Conservation (phyloP, 1,140 invertebrate species). For the Ridgeia piscesae region DNA sequence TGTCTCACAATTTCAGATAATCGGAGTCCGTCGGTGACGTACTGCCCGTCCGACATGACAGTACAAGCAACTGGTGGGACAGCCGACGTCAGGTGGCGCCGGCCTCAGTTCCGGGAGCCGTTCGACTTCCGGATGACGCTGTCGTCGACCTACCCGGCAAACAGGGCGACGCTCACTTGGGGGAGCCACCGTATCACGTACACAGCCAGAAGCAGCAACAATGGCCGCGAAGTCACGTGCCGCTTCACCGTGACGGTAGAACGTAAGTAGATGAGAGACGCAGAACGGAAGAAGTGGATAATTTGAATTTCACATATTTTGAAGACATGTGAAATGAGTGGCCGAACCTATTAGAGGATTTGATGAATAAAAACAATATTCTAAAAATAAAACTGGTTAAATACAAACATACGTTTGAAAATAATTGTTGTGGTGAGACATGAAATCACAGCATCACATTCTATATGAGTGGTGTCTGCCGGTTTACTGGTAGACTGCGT, state of each 20-base stretch:
- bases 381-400: too few species aligned
- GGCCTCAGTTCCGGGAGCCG: conserved; percentile 9
- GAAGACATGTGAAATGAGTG: too few species aligned
- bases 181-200: conserved; percentile 13
- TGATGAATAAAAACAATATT: too few species aligned
- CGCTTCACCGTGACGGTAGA: neutral
- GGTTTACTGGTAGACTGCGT: too few species aligned
- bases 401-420: too few species aligned
- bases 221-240: neutral
- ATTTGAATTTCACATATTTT: too few species aligned
- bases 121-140: neutral
- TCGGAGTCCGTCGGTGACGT: neutral
- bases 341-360: too few species aligned
- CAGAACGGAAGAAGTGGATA: too few species aligned
- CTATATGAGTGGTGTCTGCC: too few species aligned
- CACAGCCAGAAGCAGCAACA: conserved; percentile 11
- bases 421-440: too few species aligned
- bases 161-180: neutral
- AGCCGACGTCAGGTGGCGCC: neutral
- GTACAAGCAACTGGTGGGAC: neutral
- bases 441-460: too few species aligned
- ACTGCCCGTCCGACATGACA: neutral
- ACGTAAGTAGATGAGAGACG: neutral
- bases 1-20: neutral
- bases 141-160: conserved; percentile 1